Conservation (phyloP, 2,888 invertebrate genomes). For the Epistrophe eligans region DNA sequence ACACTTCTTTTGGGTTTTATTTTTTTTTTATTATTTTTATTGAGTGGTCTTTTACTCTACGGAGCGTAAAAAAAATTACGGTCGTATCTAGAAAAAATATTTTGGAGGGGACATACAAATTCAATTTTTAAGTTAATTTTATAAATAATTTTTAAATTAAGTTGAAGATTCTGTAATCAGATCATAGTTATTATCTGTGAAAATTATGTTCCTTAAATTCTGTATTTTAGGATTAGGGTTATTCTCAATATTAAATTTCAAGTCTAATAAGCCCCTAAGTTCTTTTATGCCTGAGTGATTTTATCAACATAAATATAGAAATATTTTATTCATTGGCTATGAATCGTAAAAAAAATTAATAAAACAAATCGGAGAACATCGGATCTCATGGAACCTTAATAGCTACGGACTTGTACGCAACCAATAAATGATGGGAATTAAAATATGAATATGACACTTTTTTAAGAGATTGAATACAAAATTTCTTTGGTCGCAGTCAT, state of each 20-base stretch:
- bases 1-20: conserved; percentile 19
- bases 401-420: neutral
- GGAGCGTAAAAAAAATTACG: neutral
- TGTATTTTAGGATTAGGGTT: no score
- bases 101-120: neutral
- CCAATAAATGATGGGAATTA: neutral
- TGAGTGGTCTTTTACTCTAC: neutral
- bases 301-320: no score
- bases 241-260: no score
- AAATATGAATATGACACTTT: neutral
- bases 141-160: no score
- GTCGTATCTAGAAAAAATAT: neutral
- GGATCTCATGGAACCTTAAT: neutral
- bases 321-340: no score
- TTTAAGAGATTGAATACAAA: neutral
- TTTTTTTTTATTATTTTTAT: neutral
- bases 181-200: no score
- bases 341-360: neutral
- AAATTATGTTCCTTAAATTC: no score
- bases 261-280: no score
- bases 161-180: no score
- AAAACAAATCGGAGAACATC: neutral
- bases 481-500: neutral
- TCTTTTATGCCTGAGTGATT: no score
- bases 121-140: no score